Percentiles rank a stretch among this genome's conserved stretches.
phyloP scores from a whole-genome alignment of 2,797 vertebrate species.

The Epinephelus malabaricus region DNA sequence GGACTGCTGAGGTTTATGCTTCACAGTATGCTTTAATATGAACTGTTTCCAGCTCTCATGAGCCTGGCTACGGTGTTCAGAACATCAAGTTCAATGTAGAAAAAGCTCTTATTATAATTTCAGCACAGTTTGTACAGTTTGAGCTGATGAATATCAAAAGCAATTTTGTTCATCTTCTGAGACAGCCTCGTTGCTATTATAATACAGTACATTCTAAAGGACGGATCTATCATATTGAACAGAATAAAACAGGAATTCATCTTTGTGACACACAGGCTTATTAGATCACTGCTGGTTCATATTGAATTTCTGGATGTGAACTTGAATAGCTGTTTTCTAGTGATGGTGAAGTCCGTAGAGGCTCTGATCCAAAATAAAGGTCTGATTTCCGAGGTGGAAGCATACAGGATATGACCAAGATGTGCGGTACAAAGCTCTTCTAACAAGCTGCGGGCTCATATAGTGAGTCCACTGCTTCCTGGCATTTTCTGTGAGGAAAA shows the following conservation, averaged over 20 bases:
- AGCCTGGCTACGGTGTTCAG: not conserved
- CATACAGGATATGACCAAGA: not conserved
- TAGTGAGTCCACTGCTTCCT: no score
- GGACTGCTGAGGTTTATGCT: constrained; percentile 23
- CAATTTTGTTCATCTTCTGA: not conserved
- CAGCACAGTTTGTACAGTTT: not conserved
- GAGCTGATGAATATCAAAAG: not conserved
- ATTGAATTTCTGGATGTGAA: not conserved
- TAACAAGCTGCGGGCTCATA: not conserved
- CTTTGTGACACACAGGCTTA: not conserved
- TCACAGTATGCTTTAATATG: constrained; percentile 23
- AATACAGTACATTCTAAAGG: not conserved
- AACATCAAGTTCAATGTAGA: not conserved
- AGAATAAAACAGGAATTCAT: not conserved
- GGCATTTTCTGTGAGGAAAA: no score
- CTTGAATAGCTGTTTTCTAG: not conserved
- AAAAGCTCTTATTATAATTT: not conserved
- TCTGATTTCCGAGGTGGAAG: not conserved
- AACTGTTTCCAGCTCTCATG: not conserved
- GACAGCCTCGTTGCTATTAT: not conserved
- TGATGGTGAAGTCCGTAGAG: not conserved
- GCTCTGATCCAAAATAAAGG: not conserved
- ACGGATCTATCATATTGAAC: not conserved
- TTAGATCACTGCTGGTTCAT: not conserved
- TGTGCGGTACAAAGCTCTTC: not conserved